Evolutionary conservation across 2,797 vertebrate species (phyloP).

Genomic region (Acipenser ruthenus): DNA sequence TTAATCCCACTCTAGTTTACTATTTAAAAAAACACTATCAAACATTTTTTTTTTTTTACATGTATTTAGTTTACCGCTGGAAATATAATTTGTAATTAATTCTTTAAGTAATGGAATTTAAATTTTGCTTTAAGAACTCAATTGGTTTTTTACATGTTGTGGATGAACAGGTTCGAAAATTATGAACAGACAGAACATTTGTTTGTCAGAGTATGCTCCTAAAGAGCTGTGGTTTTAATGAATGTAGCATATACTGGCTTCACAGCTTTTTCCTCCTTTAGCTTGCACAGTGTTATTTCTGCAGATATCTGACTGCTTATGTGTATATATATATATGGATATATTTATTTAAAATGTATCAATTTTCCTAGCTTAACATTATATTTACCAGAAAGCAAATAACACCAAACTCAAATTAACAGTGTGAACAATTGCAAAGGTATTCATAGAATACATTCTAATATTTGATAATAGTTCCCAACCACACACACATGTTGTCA

Average conservation of each 20-base stretch:
- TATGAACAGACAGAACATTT: slow-evolving; percentile 31
- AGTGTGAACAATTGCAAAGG: slow-evolving; percentile 48
- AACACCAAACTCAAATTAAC: slow-evolving; percentile 18
- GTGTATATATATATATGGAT: no score
- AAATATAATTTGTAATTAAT: slow-evolving; percentile 43
- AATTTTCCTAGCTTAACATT: slow-evolving; percentile 7
- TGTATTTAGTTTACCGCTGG: slow-evolving; percentile 51
- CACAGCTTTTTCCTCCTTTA: slow-evolving; percentile 72
- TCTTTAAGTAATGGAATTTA: slow-evolving; percentile 21
- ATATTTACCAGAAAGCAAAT: slow-evolving; percentile 18
- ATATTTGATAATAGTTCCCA: slow-evolving; percentile 34
- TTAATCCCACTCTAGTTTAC: slow-evolving; percentile 22
- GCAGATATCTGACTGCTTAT: slow-evolving; percentile 61
- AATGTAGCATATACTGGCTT: slow-evolving; percentile 49
- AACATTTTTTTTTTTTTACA: slow-evolving; percentile 36
- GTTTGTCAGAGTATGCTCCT: slow-evolving; percentile 26
- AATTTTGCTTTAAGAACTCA: slow-evolving; percentile 41
- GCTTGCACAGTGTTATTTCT: slow-evolving; percentile 90
- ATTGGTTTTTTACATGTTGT: slow-evolving; percentile 61
- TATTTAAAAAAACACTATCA: slow-evolving; percentile 15
- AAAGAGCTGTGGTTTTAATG: slow-evolving; percentile 22
- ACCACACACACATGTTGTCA: neutral
- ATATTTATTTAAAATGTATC: slow-evolving; percentile 8
- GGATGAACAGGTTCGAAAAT: slow-evolving; percentile 46
- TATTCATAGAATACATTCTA: slow-evolving; percentile 62